Evolutionary conservation across 1,140 invertebrate genomes (phyloP), one percentile per base, ranked within the genome.

Genomic region (Paraescarpia echinospica): DNA sequence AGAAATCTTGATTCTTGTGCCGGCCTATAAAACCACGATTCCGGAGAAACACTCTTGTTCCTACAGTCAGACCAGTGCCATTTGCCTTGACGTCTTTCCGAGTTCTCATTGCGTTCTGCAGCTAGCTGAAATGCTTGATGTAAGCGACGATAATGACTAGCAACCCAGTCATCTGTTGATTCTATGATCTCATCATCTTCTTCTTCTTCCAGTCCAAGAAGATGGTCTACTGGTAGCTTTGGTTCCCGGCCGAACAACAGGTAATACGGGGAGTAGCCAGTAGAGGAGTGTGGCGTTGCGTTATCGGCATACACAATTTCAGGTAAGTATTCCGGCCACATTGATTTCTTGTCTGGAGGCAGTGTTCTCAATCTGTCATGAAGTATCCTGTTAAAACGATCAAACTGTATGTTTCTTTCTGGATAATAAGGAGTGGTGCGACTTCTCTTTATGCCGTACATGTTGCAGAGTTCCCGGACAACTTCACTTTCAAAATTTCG

Each of bases 261-360:
- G 31, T 41, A 91, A 59, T 91, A 91, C 34, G 35, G 91, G 1
- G 35, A 41, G 34, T 91, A 77, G 18, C 59, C 59, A 91, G 35
- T 59, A 33, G 33, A 33, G 18, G 34, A 91, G n/a, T 92, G 77
- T n/a, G 77, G 77, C 34, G 89, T 92, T 89, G 51, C 33, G 59
- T 94, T 94, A 34, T 94, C 93, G 90, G 93, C 93, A 92, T 88
- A 92, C 14, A 93, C 93, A 48, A 94, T 33, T 34, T 91, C 35
- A 91, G 88, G 48, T 22, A 93, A 27, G 35, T 92, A 89, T 90
- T 89, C 89, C 34, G 93, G 92, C 93, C 93, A 94, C 22, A 93
- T 89, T 89, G 48, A 41, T 89, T 94, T 94, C 89, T 93, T 77
- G 12, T 93, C n/a, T 33, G 91, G 14, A 33, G 92, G 91, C 33